phyloP scores from a whole-genome alignment of 2,797 vertebrate species.

The Coracias cyanogaster region DNA sequence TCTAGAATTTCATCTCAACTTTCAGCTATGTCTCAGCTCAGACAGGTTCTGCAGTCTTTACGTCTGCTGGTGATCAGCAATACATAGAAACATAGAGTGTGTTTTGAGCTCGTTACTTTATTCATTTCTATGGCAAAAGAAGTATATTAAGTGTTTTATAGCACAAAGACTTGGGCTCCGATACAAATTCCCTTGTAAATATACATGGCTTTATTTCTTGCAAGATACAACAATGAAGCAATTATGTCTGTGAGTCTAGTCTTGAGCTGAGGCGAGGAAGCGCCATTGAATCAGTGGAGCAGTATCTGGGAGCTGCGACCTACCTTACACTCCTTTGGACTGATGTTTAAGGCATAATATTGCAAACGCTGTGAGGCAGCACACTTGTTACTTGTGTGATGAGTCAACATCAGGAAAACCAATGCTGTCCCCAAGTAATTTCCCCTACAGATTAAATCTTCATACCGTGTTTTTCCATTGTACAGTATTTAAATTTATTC shows the following conservation, averaged over 20 bases:
- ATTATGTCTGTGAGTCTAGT: background rate
- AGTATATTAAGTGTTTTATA: background rate
- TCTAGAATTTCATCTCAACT: background rate
- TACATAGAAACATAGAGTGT: background rate
- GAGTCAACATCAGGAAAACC: background rate
- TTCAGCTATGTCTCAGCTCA: background rate
- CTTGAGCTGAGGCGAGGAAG: background rate
- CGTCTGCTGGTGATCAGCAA: background rate
- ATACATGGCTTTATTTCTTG: background rate
- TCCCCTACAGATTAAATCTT: background rate
- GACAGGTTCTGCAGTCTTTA: background rate
- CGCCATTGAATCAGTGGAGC: background rate
- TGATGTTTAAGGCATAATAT: background rate
- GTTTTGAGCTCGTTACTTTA: background rate
- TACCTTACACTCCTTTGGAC: background rate
- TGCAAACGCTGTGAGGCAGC: background rate
- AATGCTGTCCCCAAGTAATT: background rate
- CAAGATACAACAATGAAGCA: background rate
- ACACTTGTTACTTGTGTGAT: background rate
- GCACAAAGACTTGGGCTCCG: background rate
- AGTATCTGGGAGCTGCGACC: background rate
- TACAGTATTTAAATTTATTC: constrained; percentile 30
- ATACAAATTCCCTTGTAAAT: background rate
- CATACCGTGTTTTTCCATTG: background rate
- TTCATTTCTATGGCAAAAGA: background rate